phyloP scores from a whole-genome alignment of 2,888 invertebrate genomes.

The Trichopria drosophilae region DNA sequence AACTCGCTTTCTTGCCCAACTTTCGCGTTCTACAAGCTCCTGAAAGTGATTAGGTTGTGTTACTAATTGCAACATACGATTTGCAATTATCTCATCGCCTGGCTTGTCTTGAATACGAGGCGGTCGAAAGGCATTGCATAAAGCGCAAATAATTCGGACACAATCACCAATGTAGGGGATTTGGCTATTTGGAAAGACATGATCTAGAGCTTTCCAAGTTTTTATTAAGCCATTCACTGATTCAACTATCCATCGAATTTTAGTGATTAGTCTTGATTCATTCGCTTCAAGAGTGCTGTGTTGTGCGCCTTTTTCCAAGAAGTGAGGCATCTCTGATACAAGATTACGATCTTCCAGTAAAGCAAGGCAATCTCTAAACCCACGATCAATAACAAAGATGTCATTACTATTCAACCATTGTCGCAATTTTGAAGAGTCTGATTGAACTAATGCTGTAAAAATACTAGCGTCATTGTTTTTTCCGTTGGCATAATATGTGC shows the following conservation, averaged over 20 bases:
- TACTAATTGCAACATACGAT: not conserved
- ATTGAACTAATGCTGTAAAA: too few species aligned
- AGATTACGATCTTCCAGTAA: not conserved
- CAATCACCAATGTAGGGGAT: not conserved
- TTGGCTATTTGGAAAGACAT: slow-evolving; percentile 3
- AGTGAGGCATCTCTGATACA: slow-evolving; percentile 1
- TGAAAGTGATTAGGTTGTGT: not conserved
- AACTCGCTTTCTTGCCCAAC: not conserved
- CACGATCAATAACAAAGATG: slow-evolving; percentile 12
- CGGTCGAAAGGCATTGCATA: not conserved
- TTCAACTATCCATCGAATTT: too few species aligned
- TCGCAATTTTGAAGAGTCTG: too few species aligned
- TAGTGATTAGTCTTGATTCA: slow-evolving; percentile 16
- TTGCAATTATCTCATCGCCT: not conserved
- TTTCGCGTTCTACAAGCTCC: not conserved
- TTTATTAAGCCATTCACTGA: slow-evolving; percentile 3
- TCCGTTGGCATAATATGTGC: slow-evolving; percentile 5
- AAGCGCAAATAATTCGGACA: too few species aligned
- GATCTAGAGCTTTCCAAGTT: slow-evolving; percentile 1
- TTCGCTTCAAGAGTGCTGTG: slow-evolving; percentile 5
- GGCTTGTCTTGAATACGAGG: not conserved
- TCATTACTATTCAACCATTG: too few species aligned
- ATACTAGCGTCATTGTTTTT: slow-evolving; percentile 9
- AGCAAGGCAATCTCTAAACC: slow-evolving; percentile 3
- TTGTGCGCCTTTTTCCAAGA: slow-evolving; percentile 5